Conservation (phyloP, 2,113 vertebrate species). For the Marmota monax region DNA sequence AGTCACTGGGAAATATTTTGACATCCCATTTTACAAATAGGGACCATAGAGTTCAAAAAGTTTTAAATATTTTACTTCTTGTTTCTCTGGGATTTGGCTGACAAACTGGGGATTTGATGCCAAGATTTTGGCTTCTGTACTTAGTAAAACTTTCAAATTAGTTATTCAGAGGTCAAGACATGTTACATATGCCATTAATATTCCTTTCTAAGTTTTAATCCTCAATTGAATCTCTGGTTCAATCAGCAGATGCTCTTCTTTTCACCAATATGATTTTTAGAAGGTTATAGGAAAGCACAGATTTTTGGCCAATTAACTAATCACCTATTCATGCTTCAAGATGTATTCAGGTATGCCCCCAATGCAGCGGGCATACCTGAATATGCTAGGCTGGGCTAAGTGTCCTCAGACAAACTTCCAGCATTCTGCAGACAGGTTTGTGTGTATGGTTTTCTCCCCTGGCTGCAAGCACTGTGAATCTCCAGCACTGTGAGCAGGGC, state of each 20-base stretch:
- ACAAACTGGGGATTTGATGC: neutral
- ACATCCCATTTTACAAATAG: slow-evolving; percentile 45
- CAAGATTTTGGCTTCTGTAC: slow-evolving; percentile 36
- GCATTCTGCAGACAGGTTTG: neutral
- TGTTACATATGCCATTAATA: neutral
- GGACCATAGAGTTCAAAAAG: neutral
- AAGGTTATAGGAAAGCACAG: slow-evolving; percentile 18
- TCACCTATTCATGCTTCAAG: neutral
- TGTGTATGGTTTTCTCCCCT: neutral
- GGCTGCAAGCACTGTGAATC: neutral
- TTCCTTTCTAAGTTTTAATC: slow-evolving; percentile 42
- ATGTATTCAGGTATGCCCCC: neutral
- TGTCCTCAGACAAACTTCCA: neutral
- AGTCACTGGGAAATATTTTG: slow-evolving; percentile 14
- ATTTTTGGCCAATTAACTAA: neutral
- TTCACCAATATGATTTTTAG: neutral
- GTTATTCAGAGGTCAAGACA: slow-evolving; percentile 59
- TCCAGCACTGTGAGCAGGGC: neutral
- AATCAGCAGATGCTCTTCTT: neutral
- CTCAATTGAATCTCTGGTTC: neutral
- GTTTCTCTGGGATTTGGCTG: slow-evolving; percentile 44
- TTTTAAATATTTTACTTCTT: slow-evolving; percentile 17
- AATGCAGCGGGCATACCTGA: neutral
- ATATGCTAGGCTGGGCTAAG: neutral
- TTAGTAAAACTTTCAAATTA: slow-evolving; percentile 54